Evolutionary conservation across 1,140 invertebrate genomes (phyloP).

Genomic region (Goniozus legneri): DNA sequence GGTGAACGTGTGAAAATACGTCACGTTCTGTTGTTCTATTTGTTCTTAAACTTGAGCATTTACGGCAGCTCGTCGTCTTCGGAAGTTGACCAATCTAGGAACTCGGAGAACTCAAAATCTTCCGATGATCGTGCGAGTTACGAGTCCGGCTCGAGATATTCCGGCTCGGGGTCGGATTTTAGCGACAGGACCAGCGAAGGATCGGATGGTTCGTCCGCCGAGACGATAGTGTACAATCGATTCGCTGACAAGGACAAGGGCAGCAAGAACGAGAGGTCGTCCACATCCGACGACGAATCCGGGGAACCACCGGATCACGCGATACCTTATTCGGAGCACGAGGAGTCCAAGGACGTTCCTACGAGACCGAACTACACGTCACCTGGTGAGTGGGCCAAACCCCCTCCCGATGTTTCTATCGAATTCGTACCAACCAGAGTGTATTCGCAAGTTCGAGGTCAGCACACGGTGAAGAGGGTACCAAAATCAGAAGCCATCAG

Average conservation of each 20-base stretch:
- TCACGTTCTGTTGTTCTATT: too few relatives aligned
- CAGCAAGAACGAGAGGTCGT: not conserved
- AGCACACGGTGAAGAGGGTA: constrained; percentile 59
- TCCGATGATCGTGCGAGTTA: too few relatives aligned
- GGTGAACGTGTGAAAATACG: too few relatives aligned
- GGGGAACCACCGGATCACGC: constrained; percentile 28
- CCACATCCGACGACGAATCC: constrained; percentile 14
- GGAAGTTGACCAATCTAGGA: too few relatives aligned
- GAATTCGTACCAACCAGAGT: constrained; percentile 66
- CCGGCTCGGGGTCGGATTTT: too few relatives aligned
- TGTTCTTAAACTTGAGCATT: too few relatives aligned
- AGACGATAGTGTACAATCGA: constrained; percentile 12
- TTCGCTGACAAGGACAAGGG: not conserved
- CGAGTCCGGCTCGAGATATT: too few relatives aligned
- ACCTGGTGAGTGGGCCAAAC: constrained; percentile 53
- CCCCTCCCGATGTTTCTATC: constrained; percentile 37
- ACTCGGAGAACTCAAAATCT: too few relatives aligned
- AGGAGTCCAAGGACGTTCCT: constrained; percentile 44
- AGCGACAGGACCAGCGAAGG: not conserved
- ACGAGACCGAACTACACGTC: constrained; percentile 54
- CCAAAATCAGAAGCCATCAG: constrained; percentile 57
- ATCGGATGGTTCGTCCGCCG: constrained; percentile 3
- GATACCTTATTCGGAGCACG: constrained; percentile 49
- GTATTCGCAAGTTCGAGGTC: constrained; percentile 66
- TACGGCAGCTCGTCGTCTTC: too few relatives aligned